Evolutionary conservation across 2,888 invertebrate species (phyloP), one percentile per base, ranked within the genome.

Genomic region (Cylindroiulus punctatus): DNA sequence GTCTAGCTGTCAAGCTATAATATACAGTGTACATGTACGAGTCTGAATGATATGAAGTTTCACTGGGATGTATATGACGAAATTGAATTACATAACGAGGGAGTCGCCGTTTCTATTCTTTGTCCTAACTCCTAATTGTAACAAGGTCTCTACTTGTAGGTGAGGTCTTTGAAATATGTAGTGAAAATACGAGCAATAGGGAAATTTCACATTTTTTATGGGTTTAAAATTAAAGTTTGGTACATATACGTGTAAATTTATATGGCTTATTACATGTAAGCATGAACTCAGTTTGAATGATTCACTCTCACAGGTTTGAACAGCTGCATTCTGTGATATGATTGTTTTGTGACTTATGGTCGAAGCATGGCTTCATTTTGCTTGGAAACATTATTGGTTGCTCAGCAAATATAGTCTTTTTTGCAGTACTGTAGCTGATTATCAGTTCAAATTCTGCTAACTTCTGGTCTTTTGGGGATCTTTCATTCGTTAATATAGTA

Each of bases 301-400:
- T 26, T 65, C 26, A 65, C 26, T 65, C 65, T 65, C 22, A 65
- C 26, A 22, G 22, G 22, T 65, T 65, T 65, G 65, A 65, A 65
- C 22, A 22, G 22, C 65, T 65, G 65, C 65, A 65, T 65, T 65
- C 65, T 65, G 65, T 65, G 65, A 65, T 65, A 65, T 65, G 65
- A 22, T n/a, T 65, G 12, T 65, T 8, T 65, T 22, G 42, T 57
- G 57, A 8, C 14, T 12, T 44, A 44, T 14, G 44, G 14, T 44
- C 14, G 44, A 12, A 44, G 44, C 57, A 65, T 36, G 36, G 36
- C 36, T 36, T 36, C 36, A 22, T 47, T 47, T 47, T 44, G 22
- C 26, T 65, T 65, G 65, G 65, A 12, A 7, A 65, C 22, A 8
- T 26, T 10, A 65, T 65, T 12, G 22, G 65, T 26, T 22, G 7